Conservation (phyloP, 2,113 vertebrate species). For the Bettongia penicillata region DNA sequence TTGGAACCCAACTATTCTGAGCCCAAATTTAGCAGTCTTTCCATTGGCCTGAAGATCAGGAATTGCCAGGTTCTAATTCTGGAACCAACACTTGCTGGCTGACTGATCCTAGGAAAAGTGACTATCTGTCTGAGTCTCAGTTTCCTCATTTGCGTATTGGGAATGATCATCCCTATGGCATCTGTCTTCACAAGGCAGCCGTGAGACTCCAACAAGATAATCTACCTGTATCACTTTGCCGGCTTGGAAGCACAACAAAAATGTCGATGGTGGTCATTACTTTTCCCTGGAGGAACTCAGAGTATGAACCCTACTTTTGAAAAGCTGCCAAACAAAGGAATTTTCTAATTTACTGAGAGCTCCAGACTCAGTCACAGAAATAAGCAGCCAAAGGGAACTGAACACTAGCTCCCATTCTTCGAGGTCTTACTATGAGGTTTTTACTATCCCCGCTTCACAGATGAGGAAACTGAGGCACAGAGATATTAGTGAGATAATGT, state of each 20-base stretch:
- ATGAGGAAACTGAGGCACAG: neutral
- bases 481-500: neutral
- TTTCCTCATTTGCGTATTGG: neutral
- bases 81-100: neutral
- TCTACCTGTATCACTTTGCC: neutral
- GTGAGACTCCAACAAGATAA: neutral
- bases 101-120: neutral
- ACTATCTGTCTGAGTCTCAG: neutral
- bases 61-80: neutral
- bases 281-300: slow-evolving; percentile 13
- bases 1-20: neutral
- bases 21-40: neutral
- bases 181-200: neutral
- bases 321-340: slow-evolving; percentile 33
- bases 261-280: neutral
- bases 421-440: neutral
- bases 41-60: neutral
- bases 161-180: neutral
- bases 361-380: neutral
- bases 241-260: neutral
- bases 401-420: neutral
- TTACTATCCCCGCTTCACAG: neutral
- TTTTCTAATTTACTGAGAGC: slow-evolving; percentile 29
- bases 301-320: slow-evolving; percentile 19
- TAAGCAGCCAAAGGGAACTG: neutral